A percentile compares a stretch with the other conserved stretches of the same genome.
Conservation (phyloP, 1,140 invertebrate species). For the Drosophila neocordata region DNA sequence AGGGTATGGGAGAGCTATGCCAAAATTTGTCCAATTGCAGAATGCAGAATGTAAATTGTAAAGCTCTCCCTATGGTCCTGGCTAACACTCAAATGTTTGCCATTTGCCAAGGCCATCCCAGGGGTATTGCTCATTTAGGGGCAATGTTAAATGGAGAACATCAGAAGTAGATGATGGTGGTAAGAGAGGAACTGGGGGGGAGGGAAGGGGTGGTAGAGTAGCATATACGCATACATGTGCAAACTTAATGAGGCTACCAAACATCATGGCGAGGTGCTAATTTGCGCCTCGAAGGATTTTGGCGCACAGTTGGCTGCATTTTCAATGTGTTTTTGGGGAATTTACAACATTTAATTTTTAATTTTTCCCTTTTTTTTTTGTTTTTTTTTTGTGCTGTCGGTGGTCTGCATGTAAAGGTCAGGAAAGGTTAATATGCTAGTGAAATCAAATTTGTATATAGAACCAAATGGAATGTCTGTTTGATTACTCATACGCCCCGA, state of each 20-base stretch:
- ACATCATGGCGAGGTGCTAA: conserved; percentile 47
- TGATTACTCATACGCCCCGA: conserved; percentile 3
- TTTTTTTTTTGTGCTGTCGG: too few species aligned
- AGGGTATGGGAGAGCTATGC: not conserved
- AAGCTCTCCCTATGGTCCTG: conserved; percentile 8
- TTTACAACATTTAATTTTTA: not conserved
- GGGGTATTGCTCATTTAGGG: conserved; percentile 17
- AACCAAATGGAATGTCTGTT: not conserved
- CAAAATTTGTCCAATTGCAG: conserved; percentile 41
- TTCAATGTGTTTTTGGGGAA: not conserved
- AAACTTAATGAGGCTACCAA: conserved; percentile 48
- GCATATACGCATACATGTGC: conserved; percentile 22
- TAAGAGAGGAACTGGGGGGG: not conserved
- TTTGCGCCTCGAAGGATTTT: conserved; percentile 60
- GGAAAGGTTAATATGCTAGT: not conserved
- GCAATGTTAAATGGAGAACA: too few species aligned
- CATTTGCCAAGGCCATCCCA: conserved; percentile 4
- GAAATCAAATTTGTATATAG: too few species aligned
- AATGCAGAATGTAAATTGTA: conserved; percentile 31
- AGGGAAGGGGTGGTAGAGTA: not conserved
- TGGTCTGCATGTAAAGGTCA: too few species aligned
- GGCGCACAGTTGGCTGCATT: conserved; percentile 27
- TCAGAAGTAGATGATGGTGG: not conserved
- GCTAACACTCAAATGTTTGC: conserved; percentile 17
- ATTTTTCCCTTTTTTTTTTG: too few species aligned